A percentile compares a stretch with the other conserved stretches of the same genome.
These are phyloP conservation scores for Clangula hyemalis DNA, from an alignment of 2,797 vertebrate genomes.

Conservation along the genomic window DNA sequence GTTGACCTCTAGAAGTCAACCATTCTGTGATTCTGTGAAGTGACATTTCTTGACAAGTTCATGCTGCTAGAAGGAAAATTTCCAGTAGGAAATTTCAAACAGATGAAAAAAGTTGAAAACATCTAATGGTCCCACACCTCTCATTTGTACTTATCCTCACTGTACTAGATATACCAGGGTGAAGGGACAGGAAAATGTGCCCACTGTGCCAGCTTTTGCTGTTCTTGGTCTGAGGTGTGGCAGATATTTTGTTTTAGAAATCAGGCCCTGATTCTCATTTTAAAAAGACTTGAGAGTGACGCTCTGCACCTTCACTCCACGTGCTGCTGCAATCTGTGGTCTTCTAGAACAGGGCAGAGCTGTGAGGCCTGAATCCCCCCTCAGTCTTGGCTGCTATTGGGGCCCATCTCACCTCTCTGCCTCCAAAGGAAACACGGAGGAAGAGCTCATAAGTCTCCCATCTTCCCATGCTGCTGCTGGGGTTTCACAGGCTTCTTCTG, in stretches of 20 bases:
- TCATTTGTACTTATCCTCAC: neutral
- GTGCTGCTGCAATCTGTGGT: neutral
- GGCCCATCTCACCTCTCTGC: neutral
- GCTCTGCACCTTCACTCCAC: neutral
- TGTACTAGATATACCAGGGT: rapidly evolving
- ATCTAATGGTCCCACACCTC: neutral
- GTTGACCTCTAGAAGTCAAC: too few relatives aligned
- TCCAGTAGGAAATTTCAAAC: neutral
- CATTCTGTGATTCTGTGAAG: too few relatives aligned
- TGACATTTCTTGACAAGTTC: neutral
- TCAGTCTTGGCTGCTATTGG: neutral
- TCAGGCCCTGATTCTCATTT: neutral
- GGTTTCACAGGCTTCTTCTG: neutral
- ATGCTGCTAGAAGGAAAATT: neutral
- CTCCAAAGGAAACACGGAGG: neutral
- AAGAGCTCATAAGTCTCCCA: neutral
- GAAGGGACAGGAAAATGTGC: neutral
- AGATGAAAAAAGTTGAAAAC: neutral
- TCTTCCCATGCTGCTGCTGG: neutral
- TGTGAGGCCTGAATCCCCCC: neutral
- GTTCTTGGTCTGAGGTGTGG: neutral
- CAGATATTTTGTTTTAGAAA: neutral
- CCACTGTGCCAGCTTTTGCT: neutral
- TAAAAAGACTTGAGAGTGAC: neutral
- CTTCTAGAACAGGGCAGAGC: neutral